Base-by-base conservation (phyloP, 1,140 invertebrate species). In the Bicyclus anynana region DNA sequence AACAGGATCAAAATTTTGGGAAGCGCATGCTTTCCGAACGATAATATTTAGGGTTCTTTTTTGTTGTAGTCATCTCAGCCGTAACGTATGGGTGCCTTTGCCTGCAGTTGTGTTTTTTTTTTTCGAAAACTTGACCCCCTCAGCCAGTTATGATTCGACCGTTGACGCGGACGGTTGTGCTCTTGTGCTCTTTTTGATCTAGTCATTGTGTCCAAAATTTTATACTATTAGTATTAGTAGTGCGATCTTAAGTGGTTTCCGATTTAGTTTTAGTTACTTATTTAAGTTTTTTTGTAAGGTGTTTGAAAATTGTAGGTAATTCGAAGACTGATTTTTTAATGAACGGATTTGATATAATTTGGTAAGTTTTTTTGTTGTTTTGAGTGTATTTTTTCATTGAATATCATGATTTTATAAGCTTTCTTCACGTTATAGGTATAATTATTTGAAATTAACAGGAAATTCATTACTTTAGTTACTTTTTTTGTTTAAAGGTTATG, bases 41-140 rank as follows among this genome's bases (percentile, higher is more conserved):
- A 78, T 82, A 80, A 84, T 83, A 83, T 84, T 83, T 85, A 83
- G 84, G 84, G 79, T 80, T 74, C 77, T 79, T 87, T 84, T 87
- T 87, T 87, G 83, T 86, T 81, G 75, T 75, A 83, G 70, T 77
- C 81, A 85, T 87, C 84, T 87, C 84, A 72, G 65, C 73, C 72
- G 80, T 82, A 84, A 84, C 80, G 80, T 84, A 85, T 83, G 76
- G 80, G 77, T 77, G 81, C 77, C 65, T 77, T 78, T 76, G 80
- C 73, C 77, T 82, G 74, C 79, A 74, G 65, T 72, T 72, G 68
- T 53, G 53, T 63, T 72, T 79, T 80, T 81, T 80, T 82, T 80
- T 47, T 79, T 77, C 73, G 64, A 80, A 84, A 85, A 73, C 71
- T 80, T 84, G 78, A 79, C 75, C 82, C 74, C 68, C 66, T 69